A percentile compares a stretch with the other conserved stretches of the same genome.
Evolutionary conservation across 2,797 vertebrate species (phyloP).

Genomic region (Hypotaenidia philippensis): DNA sequence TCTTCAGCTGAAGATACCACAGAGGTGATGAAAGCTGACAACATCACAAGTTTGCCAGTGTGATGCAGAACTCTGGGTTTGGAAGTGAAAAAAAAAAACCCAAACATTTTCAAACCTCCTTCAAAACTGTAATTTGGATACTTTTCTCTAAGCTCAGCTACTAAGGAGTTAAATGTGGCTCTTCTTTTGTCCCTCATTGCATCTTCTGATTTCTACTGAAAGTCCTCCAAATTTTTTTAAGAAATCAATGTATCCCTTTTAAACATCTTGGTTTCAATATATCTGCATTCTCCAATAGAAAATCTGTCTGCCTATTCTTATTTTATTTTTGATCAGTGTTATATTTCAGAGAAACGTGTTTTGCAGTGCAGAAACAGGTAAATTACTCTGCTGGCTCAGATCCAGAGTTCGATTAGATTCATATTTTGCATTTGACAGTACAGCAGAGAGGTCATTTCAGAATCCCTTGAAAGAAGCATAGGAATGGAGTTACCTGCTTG

Average conservation of each 20-base stretch:
- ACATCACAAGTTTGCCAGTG: neutral
- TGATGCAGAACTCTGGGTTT: neutral
- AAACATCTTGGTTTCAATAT: conserved; percentile 41
- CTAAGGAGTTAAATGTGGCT: neutral
- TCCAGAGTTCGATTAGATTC: conserved; percentile 46
- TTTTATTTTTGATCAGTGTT: conserved; percentile 63
- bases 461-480: neutral
- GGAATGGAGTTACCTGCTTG: neutral
- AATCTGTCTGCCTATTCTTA: conserved; percentile 62
- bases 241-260: conserved; percentile 40
- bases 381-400: conserved; percentile 52
- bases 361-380: conserved; percentile 50
- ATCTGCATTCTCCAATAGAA: conserved; percentile 67
- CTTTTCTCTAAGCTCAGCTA: neutral
- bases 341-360: conserved; percentile 63
- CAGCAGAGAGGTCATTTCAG: conserved; percentile 25
- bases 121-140: neutral
- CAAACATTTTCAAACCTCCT: neutral
- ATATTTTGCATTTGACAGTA: conserved; percentile 59
- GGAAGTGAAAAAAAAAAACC: neutral
- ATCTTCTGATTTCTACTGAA: conserved; percentile 25
- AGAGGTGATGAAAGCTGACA: neutral
- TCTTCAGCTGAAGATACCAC: neutral
- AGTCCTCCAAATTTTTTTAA: neutral
- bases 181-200: neutral